Percentiles rank a stretch among this genome's conserved stretches.
Conservation (phyloP, 30 jellyfish, hydroid and myxozoan genomes). For the Aurelia aurita complex sp. Pacific region DNA sequence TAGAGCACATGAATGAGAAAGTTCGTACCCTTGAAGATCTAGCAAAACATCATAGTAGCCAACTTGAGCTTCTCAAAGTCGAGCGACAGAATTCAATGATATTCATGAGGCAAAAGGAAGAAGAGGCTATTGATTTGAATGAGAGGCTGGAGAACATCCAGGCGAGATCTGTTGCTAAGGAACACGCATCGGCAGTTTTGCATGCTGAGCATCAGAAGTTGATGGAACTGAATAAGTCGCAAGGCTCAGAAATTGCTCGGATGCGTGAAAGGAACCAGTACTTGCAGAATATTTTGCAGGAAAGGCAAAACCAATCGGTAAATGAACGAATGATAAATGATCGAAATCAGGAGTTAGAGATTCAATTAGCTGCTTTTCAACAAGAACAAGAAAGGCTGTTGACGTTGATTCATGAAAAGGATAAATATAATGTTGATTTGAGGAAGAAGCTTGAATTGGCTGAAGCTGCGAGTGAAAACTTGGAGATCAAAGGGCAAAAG, state of each 20-base stretch:
- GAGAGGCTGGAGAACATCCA: conserved; percentile 66
- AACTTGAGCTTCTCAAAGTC: conserved; percentile 58
- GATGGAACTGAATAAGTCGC: conserved; percentile 67
- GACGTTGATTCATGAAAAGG: conserved; percentile 72
- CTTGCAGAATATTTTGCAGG: conserved; percentile 59
- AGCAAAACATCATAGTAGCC: conserved; percentile 57
- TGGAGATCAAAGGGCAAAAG: not conserved
- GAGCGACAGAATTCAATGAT: conserved; percentile 58
- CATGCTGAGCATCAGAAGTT: conserved; percentile 75
- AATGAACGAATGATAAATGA: conserved; percentile 19
- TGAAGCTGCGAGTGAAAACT: not conserved
- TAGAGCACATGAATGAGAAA: conserved; percentile 40
- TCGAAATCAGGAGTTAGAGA: conserved; percentile 48
- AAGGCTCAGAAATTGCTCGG: conserved; percentile 79
- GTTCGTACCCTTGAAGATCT: conserved; percentile 58
- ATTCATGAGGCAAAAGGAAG: conserved; percentile 44
- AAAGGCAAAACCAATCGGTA: conserved; percentile 41
- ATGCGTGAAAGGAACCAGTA: conserved; percentile 69
- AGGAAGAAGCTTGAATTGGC: conserved; percentile 5
- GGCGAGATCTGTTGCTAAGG: conserved; percentile 82
- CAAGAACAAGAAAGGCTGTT: conserved; percentile 75
- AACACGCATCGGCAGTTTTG: conserved; percentile 70
- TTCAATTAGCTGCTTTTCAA: conserved; percentile 75
- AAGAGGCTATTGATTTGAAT: conserved; percentile 70
- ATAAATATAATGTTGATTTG: conserved; percentile 5